Conservation (phyloP, 2,888 invertebrate genomes). For the Drosophila quasianomalipes region DNA sequence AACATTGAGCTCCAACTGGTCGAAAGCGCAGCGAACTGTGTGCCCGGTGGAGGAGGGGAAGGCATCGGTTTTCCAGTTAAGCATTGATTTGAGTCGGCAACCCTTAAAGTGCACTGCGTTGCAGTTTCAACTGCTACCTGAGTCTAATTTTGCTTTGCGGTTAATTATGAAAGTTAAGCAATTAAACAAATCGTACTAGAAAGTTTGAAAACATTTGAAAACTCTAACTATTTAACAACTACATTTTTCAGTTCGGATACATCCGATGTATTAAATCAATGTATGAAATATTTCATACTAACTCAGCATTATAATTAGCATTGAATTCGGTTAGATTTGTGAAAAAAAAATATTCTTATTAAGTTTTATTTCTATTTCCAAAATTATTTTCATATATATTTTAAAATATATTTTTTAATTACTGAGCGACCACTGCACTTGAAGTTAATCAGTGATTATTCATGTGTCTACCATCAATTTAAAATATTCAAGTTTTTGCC, state of each 20-base stretch:
- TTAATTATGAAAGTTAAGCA: slow-evolving; percentile 35
- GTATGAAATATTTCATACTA: neutral
- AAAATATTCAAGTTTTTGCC: slow-evolving; percentile 2
- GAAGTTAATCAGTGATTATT: neutral
- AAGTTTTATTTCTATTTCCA: neutral
- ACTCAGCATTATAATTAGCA: neutral
- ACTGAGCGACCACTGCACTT: neutral
- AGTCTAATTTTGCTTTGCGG: slow-evolving; percentile 2
- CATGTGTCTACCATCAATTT: neutral
- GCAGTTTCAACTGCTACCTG: neutral
- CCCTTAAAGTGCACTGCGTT: neutral
- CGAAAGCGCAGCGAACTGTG: neutral
- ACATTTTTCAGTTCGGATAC: neutral
- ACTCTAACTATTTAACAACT: neutral
- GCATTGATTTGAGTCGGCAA: slow-evolving; percentile 26
- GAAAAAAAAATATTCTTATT: neutral
- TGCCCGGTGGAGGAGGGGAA: no score
- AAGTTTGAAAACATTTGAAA: neutral
- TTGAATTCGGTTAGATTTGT: neutral
- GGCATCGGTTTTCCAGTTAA: slow-evolving; percentile 8
- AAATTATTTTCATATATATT: neutral
- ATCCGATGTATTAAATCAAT: neutral
- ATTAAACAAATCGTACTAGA: slow-evolving; percentile 20
- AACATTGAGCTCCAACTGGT: slow-evolving; percentile 23
- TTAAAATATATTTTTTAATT: neutral